Conservation (phyloP, 2,888 invertebrate species). For the Noctua comes region DNA sequence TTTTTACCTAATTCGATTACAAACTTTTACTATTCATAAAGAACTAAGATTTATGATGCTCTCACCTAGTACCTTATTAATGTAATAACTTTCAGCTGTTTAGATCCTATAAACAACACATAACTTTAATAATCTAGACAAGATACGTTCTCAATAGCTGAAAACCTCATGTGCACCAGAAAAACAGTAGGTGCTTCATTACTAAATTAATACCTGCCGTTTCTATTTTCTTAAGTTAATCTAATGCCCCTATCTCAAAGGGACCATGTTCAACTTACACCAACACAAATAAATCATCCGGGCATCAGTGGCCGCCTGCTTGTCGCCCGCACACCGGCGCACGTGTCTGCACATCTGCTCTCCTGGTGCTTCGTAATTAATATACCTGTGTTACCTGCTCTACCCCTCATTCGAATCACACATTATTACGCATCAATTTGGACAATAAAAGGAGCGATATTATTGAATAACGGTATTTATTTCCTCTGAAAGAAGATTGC, state of each 20-base stretch:
- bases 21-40: neutral
- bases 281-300: slow-evolving; percentile 58
- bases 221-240: no score
- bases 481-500: no score
- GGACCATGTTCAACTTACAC: slow-evolving; percentile 25
- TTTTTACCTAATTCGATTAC: neutral
- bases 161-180: neutral
- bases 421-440: slow-evolving; percentile 32
- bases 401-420: slow-evolving; percentile 19
- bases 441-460: slow-evolving; percentile 13
- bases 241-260: slow-evolving; percentile 24
- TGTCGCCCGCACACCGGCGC: slow-evolving; percentile 62
- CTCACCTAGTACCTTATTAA: neutral
- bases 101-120: neutral
- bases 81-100: slow-evolving; percentile 6
- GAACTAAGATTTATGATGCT: neutral
- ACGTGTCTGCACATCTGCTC: slow-evolving; percentile 84
- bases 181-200: neutral
- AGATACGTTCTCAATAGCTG: neutral
- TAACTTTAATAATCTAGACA: neutral
- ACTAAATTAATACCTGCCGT: no score
- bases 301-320: slow-evolving; percentile 29
- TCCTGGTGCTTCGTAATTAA: slow-evolving; percentile 70
- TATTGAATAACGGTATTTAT: slow-evolving; percentile 18
- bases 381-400: slow-evolving; percentile 72